phyloP scores from a whole-genome alignment of 2,113 vertebrate genomes.

The Laticauda colubrina region DNA sequence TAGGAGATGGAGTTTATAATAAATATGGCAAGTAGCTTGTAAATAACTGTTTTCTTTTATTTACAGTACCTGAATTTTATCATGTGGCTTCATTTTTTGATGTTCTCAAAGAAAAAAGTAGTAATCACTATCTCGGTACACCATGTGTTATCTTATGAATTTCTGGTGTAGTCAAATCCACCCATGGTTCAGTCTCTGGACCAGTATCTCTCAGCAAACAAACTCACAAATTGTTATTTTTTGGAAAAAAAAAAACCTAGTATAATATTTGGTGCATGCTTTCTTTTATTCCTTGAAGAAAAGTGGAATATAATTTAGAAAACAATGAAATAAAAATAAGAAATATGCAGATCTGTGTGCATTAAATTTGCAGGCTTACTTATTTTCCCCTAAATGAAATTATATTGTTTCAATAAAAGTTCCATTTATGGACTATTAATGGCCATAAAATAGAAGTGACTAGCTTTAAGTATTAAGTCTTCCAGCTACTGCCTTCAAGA shows the following conservation, averaged over 20 bases:
- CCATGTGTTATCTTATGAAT: background rate
- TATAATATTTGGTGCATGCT: background rate
- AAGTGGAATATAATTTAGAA: background rate
- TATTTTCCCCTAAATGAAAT: background rate
- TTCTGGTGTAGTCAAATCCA: background rate
- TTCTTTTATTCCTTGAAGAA: background rate
- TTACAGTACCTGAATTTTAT: background rate
- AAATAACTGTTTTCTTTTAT: background rate
- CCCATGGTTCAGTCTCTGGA: background rate
- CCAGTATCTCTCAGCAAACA: background rate
- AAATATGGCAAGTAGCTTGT: background rate
- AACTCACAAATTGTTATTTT: background rate
- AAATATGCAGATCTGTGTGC: background rate
- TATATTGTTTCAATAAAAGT: background rate
- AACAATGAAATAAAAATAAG: background rate
- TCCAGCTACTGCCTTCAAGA: background rate
- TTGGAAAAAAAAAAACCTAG: fast-evolving
- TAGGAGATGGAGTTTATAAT: background rate
- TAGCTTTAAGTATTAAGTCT: background rate
- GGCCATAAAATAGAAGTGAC: background rate
- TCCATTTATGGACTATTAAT: background rate
- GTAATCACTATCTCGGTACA: background rate
- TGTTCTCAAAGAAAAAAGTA: background rate
- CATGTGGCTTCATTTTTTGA: background rate
- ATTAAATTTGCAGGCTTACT: background rate